Evolutionary conservation across 2,113 vertebrate species (phyloP), one percentile per base, ranked within the genome.

Genomic region (Strix aluco): DNA sequence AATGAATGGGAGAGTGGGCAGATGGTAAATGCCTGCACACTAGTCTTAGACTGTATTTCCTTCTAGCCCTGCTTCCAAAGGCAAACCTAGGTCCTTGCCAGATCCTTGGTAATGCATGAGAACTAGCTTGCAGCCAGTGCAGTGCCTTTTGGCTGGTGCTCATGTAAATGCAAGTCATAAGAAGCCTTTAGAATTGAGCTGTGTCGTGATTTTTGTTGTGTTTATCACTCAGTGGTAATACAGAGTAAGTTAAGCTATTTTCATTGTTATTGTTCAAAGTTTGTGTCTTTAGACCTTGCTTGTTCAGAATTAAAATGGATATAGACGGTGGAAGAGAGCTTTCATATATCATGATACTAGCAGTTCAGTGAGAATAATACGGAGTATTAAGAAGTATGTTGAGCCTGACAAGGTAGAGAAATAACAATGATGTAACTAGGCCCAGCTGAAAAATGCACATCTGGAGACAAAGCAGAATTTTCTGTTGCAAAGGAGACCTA

Each of bases 301-400:
- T 81, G 6, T 73, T 61, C 22, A 75, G 55, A 74, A 27, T 25
- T 59, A 25, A 58, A 78, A 49, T 22, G 5, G 3, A 3, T 71
- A 5, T 42, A 25, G 61, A 22, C 40, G 7, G 11, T 51, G 15
- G 5, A 94, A 81, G 65, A 78, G 29, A 5, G 4, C 9, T 90
- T 58, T 62, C 1, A 1, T 61, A 3, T 62, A 8, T 70, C 15
- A 29, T 1, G 1, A 3, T 69, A 59, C 10, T 72, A 23, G 52
- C 8, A 69, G 27, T 5, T 86, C 23, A 55, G 2, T 74, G 22
- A 55, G 38, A 63, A 14, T 54, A 61, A 20, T 67, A 54, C 10
- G 52, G 25, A 30, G 4, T 66, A 38, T 58, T 66, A 62, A 62
- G 54, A 54, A 79, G 61, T 55, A 36, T 1, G 9, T 30, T 57